Percentiles rank a stretch among this genome's conserved stretches.
Evolutionary conservation across 2,113 vertebrate genomes (phyloP).

Genomic region (Ahaetulla prasina): DNA sequence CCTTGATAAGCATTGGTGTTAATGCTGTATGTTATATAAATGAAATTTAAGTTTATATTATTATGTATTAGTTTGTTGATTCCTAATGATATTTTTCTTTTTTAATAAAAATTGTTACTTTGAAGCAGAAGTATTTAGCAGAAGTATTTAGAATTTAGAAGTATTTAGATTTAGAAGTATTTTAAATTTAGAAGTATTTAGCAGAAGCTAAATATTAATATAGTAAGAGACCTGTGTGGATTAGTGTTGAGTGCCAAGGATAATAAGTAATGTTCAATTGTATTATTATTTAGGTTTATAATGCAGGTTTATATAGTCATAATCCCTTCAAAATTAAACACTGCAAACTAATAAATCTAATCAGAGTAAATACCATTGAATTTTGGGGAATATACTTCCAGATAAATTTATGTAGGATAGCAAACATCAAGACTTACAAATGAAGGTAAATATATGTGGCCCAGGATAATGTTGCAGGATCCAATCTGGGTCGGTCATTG

Average conservation of each 20-base stretch:
- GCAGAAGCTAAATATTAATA: background rate
- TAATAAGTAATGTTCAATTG: background rate
- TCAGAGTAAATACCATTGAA: background rate
- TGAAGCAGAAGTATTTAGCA: too few species aligned
- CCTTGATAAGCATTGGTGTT: background rate
- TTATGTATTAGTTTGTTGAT: background rate
- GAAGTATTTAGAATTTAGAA: too few species aligned
- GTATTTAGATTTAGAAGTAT: too few species aligned
- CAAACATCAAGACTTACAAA: background rate
- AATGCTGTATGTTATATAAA: background rate
- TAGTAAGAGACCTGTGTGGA: background rate
- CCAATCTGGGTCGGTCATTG: background rate
- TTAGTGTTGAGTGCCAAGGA: background rate
- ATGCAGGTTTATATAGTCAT: background rate
- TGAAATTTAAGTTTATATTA: background rate
- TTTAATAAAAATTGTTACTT: background rate
- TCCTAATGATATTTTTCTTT: background rate
- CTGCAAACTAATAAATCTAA: background rate
- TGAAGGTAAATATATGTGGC: background rate
- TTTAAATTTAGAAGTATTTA: too few species aligned
- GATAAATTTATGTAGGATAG: background rate
- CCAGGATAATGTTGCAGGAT: background rate
- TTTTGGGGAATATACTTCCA: background rate
- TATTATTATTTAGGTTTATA: slow-evolving; percentile 2
- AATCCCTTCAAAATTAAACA: background rate